Base-by-base conservation (phyloP, 1,140 invertebrate species). In the Formica exsecta region DNA sequence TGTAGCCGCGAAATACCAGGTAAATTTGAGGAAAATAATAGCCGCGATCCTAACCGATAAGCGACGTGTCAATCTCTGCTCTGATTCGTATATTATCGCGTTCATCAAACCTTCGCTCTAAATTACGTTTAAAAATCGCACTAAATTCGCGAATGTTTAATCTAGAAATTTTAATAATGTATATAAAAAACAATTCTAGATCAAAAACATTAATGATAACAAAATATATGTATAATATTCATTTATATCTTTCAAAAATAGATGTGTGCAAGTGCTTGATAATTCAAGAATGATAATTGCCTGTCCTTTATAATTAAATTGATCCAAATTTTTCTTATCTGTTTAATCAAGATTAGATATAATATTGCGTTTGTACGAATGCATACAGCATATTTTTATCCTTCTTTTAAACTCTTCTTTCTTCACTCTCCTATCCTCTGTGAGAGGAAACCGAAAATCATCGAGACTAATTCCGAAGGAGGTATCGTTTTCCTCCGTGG, bases 1-100 rank as follows among this genome's bases (percentile, higher is more conserved):
- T 32, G 5, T 19, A 80, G 64, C 59, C 57, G 62, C 68, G 68
- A 77, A 89, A 68, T 59, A 79, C 11, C 84, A 89, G 88, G 88
- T 89, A 89, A 88, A 48, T 80, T 68, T 41, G n/a, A 25, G 48
- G 41, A 80, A 70, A 74, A 61, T 32, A 44, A 44, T 41, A 36
- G 38, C 38, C 38, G 19, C 36, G n/a, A 68, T 57, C 4, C 22
- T 79, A 38, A 68, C n/a, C 48, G n/a, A 64, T 29, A 41, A 73
- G 38, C 38, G 79, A 61, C 38, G 4, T 32, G 54, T 32, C 36
- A 29, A 61, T 81, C 19, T 44, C 36, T 61, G 38, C 19, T 73
- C 19, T 6, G 25, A 38, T 41, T 36, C 6, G 8, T 48, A 22
- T 41, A 16, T 44, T 44, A 38, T 73, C 22, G n/a, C 25, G 22